Percentiles rank a stretch among this genome's conserved stretches.
Evolutionary conservation across 2,113 vertebrate genomes (phyloP).

Genomic region (Arenaria interpres): DNA sequence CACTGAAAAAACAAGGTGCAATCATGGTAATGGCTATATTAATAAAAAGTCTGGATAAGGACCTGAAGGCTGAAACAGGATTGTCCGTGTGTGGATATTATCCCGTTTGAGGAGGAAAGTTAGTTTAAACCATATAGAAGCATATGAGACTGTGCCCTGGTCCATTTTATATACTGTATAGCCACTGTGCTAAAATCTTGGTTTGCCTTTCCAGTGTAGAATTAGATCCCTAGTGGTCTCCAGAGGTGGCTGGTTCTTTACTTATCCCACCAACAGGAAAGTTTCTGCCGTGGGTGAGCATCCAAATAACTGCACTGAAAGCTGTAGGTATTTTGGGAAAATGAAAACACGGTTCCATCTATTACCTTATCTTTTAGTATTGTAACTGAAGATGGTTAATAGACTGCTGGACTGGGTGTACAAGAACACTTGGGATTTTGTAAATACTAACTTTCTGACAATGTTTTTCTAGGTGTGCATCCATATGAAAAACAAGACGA

Average conservation of each 20-base stretch:
- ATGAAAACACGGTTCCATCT: neutral
- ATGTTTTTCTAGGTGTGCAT: constrained; percentile 71
- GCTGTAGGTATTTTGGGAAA: neutral
- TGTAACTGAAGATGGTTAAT: neutral
- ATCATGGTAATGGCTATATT: neutral
- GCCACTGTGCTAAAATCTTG: neutral
- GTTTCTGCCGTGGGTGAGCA: neutral
- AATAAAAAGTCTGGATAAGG: neutral
- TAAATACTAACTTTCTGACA: neutral
- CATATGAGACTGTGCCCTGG: neutral
- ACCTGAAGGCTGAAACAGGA: neutral
- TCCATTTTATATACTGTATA: neutral
- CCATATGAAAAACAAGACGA: constrained; percentile 82
- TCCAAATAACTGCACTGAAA: neutral
- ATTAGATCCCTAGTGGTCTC: neutral
- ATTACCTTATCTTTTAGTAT: neutral
- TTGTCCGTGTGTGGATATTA: neutral
- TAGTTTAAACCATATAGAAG: neutral
- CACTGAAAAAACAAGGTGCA: neutral
- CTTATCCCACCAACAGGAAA: neutral
- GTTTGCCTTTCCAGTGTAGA: neutral
- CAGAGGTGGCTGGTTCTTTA: neutral
- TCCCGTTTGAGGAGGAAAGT: neutral
- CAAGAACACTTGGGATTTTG: neutral
- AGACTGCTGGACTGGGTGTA: neutral